A percentile compares a stretch with the other conserved stretches of the same genome.
These are phyloP conservation scores for Taenioides sp. DNA, from an alignment of 2,797 vertebrate species.

Conservation along the genomic window DNA sequence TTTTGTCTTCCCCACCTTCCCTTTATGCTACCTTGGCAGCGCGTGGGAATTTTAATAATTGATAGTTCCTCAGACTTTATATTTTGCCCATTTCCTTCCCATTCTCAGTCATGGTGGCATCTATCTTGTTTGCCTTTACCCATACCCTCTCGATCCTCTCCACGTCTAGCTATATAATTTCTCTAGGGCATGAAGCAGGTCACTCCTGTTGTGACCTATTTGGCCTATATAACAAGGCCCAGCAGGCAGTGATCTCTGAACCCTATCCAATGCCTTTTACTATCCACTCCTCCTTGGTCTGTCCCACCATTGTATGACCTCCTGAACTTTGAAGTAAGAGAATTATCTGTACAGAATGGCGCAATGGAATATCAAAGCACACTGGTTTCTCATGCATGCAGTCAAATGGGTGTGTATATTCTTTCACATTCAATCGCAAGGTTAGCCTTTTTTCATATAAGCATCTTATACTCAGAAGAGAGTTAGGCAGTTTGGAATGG, in stretches of 20 bases:
- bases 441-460: constrained; percentile 25
- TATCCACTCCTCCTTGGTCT: constrained; percentile 49
- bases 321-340: constrained; percentile 58
- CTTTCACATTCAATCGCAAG: constrained; percentile 46
- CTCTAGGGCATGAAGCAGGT: constrained; percentile 55
- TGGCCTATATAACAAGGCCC: constrained; percentile 73
- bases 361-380: constrained; percentile 40
- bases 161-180: constrained; percentile 31
- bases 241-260: constrained; percentile 75
- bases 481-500: not conserved
- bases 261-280: constrained; percentile 66
- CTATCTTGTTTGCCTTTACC: constrained; percentile 30
- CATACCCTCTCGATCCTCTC: constrained; percentile 8
- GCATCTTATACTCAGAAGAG: not conserved
- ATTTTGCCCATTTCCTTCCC: constrained; percentile 45
- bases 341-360: constrained; percentile 71
- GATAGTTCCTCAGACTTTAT: constrained; percentile 58
- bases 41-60: constrained; percentile 69
- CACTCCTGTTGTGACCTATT: constrained; percentile 70
- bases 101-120: constrained; percentile 38
- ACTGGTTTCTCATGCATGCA: constrained; percentile 46
- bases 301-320: constrained; percentile 61
- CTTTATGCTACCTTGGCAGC: constrained; percentile 36
- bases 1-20: constrained; percentile 61
- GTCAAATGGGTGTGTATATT: constrained; percentile 50